Percentiles rank a stretch among this genome's conserved stretches.
Evolutionary conservation across 2,797 vertebrate species (phyloP).

Genomic region (Sebastes iracundus): DNA sequence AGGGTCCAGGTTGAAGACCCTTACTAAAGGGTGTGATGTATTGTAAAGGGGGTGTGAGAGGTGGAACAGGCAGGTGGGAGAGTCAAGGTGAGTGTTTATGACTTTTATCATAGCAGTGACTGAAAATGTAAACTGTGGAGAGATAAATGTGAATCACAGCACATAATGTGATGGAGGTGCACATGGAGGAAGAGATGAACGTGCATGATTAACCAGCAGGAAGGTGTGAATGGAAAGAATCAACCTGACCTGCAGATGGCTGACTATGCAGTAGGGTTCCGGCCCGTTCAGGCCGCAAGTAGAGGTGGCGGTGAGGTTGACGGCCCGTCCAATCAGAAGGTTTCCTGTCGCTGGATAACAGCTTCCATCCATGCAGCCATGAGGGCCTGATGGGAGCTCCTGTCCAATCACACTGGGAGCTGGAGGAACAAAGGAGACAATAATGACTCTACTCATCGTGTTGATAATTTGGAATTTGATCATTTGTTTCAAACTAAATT

Average conservation of each 20-base stretch:
- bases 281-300: conserved; percentile 83
- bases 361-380: conserved; percentile 83
- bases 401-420: conserved; percentile 60
- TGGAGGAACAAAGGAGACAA: conserved; percentile 27
- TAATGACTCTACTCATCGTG: neutral
- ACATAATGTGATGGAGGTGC: neutral
- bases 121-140: neutral
- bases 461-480: neutral
- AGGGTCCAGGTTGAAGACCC: too few relatives aligned
- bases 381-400: conserved; percentile 81
- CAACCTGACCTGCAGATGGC: conserved; percentile 86
- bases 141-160: neutral
- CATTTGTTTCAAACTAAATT: neutral
- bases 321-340: conserved; percentile 86
- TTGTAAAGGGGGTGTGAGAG: neutral
- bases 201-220: neutral
- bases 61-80: neutral
- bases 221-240: neutral
- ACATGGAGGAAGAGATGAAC: neutral
- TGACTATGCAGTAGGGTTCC: conserved; percentile 88
- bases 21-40: neutral
- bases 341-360: conserved; percentile 90
- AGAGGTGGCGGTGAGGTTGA: conserved; percentile 83
- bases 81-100: neutral
- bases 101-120: neutral